Base-by-base conservation (phyloP, 2,113 vertebrate genomes). In the Gadus chalcogrammus region DNA sequence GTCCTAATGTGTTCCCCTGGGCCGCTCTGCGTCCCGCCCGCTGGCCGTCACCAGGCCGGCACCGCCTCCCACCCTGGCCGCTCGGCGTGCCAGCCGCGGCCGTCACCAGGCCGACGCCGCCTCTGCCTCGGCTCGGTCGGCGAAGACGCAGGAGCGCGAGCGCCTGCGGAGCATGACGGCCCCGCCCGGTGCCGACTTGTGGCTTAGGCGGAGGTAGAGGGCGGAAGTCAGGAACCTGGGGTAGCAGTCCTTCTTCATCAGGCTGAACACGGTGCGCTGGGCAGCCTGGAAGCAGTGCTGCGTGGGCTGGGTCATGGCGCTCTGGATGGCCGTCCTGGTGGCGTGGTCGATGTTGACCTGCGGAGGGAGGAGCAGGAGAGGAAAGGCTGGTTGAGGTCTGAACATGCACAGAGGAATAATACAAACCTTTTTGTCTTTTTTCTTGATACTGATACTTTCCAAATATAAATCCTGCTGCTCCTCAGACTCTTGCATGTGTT, bases 201-300 rank as follows among this genome's bases (percentile, higher is more conserved):
- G 89, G 64, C 91, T 75, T 82, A 98, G 74, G 59, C 83, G 82
- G 73, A 91, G 82, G 74, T 98, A 98, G 72, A 93, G 88, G 69
- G 94, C 92, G 0, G 95, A 98, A 61, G 85, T 87, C 28, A 98
- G 91, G 81, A 98, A 98, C 48, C 96, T 92, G 0, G 92, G 93
- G 69, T 96, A 98, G 81, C 94, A 96, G 92, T 98, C 97, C 81
- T 96, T 97, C 79, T 97, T 95, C 97, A 98, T 98, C 83, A 98
- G 90, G 79, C 88, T 88, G 82, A 95, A 94, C 24, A 98, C 91
- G 76, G 89, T 95, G 72, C 52, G 90, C 84, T 98, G 96, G 0
- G 96, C 97, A 0, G 79, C 81, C 0, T 98, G 93, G 16, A 98
- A 98, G 20, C 91, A 93, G 64, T 86, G 89, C 28, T 81, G 84